Evolutionary conservation across 2,888 invertebrate species (phyloP).

Genomic region (Gastracanthus pulcherrimus): DNA sequence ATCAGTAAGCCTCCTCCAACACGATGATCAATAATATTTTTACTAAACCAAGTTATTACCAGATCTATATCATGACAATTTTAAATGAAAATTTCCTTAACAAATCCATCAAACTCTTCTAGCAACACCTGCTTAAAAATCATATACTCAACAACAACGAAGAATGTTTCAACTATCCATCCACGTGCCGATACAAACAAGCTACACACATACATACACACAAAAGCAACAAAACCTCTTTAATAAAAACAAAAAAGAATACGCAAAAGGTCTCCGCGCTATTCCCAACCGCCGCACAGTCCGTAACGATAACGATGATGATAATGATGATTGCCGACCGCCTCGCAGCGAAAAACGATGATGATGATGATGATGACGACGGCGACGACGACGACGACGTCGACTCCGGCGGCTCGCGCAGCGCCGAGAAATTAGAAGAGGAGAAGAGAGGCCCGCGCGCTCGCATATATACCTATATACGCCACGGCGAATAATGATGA

Average conservation of each 20-base stretch:
- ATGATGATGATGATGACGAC: constrained; percentile 62
- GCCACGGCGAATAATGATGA: constrained; percentile 56
- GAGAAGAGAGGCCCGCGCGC: not conserved
- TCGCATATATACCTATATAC: not conserved
- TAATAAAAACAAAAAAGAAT: not conserved
- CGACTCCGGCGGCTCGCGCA: too few relatives aligned
- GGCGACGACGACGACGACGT: constrained; percentile 51
- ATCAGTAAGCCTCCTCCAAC: not conserved
- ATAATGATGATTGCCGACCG: constrained; percentile 63
- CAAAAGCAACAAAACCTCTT: not conserved
- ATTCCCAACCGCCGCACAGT: too few relatives aligned
- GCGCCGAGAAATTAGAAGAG: constrained; percentile 50
- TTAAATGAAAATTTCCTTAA: not conserved
- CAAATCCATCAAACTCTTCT: not conserved
- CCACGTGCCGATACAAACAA: not conserved
- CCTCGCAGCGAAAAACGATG: constrained; percentile 41
- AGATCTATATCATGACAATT: not conserved
- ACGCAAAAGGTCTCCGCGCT: too few relatives aligned
- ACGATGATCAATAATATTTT: not conserved
- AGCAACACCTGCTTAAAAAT: not conserved
- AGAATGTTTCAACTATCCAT: not conserved
- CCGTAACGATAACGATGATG: constrained; percentile 61
- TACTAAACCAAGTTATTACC: not conserved
- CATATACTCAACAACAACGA: not conserved
- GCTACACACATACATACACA: not conserved